Evolutionary conservation across 2,888 invertebrate species (phyloP).

Genomic region (Geotrupes spiniger): DNA sequence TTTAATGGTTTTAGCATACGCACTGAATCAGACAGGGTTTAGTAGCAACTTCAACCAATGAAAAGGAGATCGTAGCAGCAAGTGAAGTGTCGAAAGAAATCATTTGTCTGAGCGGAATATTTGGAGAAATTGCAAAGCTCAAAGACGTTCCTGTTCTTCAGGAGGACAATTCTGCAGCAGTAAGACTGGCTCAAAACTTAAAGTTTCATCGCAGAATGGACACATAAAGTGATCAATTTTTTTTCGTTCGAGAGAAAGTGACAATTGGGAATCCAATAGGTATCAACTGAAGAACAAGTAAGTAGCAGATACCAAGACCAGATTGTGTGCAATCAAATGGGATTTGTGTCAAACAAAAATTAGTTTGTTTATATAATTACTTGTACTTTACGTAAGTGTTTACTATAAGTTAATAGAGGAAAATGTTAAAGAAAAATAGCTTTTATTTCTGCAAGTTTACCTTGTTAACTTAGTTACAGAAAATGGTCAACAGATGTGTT

Average conservation of each 20-base stretch:
- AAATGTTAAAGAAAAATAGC: too few species aligned
- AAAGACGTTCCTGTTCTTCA: constrained; percentile 29
- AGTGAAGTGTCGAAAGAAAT: constrained; percentile 32
- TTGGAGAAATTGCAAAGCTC: constrained; percentile 29
- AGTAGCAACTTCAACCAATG: constrained; percentile 16
- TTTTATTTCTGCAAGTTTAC: too few species aligned
- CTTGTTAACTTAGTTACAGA: too few species aligned
- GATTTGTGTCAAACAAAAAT: constrained; percentile 16
- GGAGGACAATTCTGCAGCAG: constrained; percentile 36
- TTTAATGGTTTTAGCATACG: background rate
- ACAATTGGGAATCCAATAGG: constrained; percentile 28
- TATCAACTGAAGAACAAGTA: constrained; percentile 30
- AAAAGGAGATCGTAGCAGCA: constrained; percentile 34
- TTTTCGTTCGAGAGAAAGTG: constrained; percentile 36
- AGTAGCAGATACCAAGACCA: constrained; percentile 27
- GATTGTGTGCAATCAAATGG: constrained; percentile 24
- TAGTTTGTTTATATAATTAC: too few species aligned
- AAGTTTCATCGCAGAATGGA: constrained; percentile 37
- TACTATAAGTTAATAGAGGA: too few species aligned
- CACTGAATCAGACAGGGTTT: background rate
- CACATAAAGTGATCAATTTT: constrained; percentile 34
- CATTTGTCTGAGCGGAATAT: constrained; percentile 36
- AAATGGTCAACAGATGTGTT: too few species aligned
- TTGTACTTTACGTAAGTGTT: too few species aligned
- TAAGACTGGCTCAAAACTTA: constrained; percentile 35